phyloP scores from a whole-genome alignment of 2,888 invertebrate species.

The Campoplex nolae region DNA sequence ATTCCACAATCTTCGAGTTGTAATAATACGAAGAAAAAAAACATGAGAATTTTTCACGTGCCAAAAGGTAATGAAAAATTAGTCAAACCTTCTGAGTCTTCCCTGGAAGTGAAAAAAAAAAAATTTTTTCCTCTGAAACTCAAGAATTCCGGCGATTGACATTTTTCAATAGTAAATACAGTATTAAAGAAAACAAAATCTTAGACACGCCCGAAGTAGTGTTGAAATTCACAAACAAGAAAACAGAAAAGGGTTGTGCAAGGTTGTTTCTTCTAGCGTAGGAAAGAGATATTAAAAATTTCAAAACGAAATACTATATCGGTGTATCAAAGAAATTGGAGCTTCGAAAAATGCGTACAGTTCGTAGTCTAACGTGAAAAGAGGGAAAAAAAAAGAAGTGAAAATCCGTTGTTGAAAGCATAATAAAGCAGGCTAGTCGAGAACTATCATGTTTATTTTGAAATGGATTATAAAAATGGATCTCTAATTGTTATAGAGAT shows the following conservation, averaged over 20 bases:
- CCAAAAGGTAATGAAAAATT: background rate
- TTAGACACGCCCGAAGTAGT: constrained; percentile 10
- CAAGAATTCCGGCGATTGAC: constrained; percentile 56
- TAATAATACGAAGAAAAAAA: background rate
- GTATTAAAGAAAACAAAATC: constrained; percentile 52
- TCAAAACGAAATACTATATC: constrained; percentile 15
- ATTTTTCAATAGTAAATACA: constrained; percentile 59
- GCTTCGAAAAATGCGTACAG: constrained; percentile 53
- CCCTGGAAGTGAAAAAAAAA: constrained; percentile 20
- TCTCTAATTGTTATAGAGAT: constrained; percentile 58
- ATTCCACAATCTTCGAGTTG: background rate
- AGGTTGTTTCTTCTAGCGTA: constrained; percentile 56
- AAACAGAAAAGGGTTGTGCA: constrained; percentile 53
- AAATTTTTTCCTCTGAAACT: constrained; percentile 44
- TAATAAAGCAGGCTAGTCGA: constrained; percentile 61
- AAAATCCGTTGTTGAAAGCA: constrained; percentile 50
- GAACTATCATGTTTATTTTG: constrained; percentile 48
- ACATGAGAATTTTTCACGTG: too few species aligned
- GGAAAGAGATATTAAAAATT: constrained; percentile 57
- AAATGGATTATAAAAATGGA: constrained; percentile 38
- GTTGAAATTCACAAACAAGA: constrained; percentile 34
- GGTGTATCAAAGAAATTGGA: constrained; percentile 16
- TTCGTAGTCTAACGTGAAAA: constrained; percentile 34
- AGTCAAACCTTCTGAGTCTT: background rate
- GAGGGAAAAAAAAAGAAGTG: background rate